Evolutionary conservation across 2,113 vertebrate species (phyloP).

Genomic region (Ctenomys sociabilis): DNA sequence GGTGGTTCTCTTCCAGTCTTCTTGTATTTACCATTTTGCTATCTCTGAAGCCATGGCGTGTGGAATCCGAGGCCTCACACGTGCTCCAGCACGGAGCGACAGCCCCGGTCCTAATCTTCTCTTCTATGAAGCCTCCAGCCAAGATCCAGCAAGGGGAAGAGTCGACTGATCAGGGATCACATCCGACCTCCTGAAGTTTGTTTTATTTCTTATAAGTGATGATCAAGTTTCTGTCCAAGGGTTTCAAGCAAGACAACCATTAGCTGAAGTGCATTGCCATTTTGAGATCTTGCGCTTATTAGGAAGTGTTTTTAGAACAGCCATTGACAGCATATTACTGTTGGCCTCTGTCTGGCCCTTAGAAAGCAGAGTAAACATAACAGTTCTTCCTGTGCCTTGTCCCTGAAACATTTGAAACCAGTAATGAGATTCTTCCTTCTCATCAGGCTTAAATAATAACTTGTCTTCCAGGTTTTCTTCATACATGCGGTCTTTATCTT

Average conservation of each 20-base stretch:
- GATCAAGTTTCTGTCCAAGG: background rate
- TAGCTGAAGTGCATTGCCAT: background rate
- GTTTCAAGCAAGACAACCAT: background rate
- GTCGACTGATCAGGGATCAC: background rate
- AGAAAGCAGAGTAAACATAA: background rate
- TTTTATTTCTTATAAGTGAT: background rate
- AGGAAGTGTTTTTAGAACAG: background rate
- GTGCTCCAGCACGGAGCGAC: background rate
- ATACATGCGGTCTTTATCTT: fast-evolving
- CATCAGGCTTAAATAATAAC: background rate
- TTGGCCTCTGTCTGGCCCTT: background rate
- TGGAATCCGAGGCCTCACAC: background rate
- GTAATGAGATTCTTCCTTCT: background rate
- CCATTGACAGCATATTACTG: background rate
- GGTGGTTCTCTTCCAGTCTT: background rate
- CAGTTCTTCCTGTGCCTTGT: background rate
- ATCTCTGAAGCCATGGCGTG: background rate
- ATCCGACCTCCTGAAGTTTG: background rate
- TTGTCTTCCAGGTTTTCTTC: background rate
- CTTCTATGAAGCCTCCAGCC: background rate
- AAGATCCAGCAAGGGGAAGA: background rate
- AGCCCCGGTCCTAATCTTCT: background rate
- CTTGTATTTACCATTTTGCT: background rate
- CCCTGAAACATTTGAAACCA: background rate
- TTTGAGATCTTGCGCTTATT: background rate